These are phyloP conservation scores for Tipula unca DNA, from an alignment of 2,888 invertebrate species.

Conservation along the genomic window DNA sequence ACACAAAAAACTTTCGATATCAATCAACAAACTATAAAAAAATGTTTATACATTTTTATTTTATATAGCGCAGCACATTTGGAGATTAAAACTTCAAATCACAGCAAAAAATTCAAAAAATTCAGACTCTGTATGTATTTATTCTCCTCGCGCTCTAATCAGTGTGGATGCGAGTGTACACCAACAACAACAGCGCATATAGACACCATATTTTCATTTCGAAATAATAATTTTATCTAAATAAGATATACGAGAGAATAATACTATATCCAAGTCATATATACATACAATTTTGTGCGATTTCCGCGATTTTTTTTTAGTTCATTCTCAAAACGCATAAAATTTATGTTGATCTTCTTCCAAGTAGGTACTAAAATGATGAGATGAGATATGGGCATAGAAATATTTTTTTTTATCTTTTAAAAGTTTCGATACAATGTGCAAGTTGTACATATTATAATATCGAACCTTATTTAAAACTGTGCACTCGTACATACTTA, in stretches of 20 bases:
- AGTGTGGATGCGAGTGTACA: neutral
- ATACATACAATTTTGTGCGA: neutral
- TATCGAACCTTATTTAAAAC: too few species aligned
- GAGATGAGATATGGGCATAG: neutral
- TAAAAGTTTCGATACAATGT: neutral
- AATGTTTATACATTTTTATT: neutral
- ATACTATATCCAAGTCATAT: neutral
- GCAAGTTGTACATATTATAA: neutral
- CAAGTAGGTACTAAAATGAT: neutral
- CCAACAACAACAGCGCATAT: neutral
- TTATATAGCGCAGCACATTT: neutral
- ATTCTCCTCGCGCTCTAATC: neutral
- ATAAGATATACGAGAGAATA: neutral
- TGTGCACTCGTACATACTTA: too few species aligned
- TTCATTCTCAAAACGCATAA: neutral
- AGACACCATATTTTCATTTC: neutral
- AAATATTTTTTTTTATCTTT: neutral
- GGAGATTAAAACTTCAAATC: neutral
- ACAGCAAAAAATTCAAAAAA: neutral
- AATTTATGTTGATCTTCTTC: neutral
- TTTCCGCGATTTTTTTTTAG: neutral
- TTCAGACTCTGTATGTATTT: neutral
- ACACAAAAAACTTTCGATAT: neutral
- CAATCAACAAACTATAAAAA: neutral
- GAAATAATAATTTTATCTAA: neutral